phyloP scores from a whole-genome alignment of 1,140 invertebrate species.

The Diorhabda elongata region DNA sequence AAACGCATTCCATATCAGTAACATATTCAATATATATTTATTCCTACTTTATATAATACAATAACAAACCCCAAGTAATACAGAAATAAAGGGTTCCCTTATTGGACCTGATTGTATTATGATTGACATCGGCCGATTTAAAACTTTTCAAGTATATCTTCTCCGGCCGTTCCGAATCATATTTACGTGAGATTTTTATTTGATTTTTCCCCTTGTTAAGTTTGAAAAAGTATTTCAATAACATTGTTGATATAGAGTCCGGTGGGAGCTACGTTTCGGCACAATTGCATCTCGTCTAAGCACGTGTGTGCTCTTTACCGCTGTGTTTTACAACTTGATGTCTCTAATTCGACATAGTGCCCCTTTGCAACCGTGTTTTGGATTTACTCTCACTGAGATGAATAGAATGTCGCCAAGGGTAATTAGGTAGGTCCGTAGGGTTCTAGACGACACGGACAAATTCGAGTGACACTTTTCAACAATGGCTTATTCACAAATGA shows the following conservation, averaged over 20 bases:
- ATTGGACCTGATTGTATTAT: constrained; percentile 27
- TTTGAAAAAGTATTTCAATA: constrained; percentile 31
- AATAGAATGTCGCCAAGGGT: constrained; percentile 33
- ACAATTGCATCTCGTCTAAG: constrained; percentile 22
- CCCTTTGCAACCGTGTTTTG: constrained; percentile 19
- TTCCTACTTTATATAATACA: constrained; percentile 7
- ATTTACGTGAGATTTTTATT: constrained; percentile 30
- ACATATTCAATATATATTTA: not conserved
- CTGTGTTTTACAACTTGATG: constrained; percentile 27
- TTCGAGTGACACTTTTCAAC: constrained; percentile 35
- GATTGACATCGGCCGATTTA: constrained; percentile 29
- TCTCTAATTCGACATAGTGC: constrained; percentile 22
- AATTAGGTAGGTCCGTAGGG: constrained; percentile 27
- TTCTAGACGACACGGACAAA: constrained; percentile 29
- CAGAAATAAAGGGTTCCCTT: constrained; percentile 24
- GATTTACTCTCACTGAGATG: not conserved
- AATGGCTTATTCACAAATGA: constrained; percentile 11
- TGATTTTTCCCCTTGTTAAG: constrained; percentile 27
- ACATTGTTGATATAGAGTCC: constrained; percentile 30
- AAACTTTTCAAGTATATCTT: constrained; percentile 12
- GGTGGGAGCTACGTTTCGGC: constrained; percentile 21
- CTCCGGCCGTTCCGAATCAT: constrained; percentile 21
- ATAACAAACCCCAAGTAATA: constrained; percentile 5
- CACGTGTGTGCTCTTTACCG: constrained; percentile 29
- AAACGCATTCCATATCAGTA: too few species aligned